Evolutionary conservation across 2,113 vertebrate species (phyloP).

Genomic region (Rhegmatorhina hoffmannsi): DNA sequence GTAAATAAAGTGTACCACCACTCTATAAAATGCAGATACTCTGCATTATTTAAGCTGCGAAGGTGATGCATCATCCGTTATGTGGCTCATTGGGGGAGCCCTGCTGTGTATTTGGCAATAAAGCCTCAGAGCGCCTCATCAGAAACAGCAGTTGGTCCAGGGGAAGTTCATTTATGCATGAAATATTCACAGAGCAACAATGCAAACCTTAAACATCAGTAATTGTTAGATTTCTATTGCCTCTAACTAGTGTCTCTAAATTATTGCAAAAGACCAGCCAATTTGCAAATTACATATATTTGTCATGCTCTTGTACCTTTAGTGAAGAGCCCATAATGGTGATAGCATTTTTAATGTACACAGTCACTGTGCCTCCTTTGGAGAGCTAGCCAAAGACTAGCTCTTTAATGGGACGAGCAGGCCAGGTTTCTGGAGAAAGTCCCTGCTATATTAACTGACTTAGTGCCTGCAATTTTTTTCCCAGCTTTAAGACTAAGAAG

Average conservation of each 20-base stretch:
- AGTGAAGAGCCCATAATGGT: conserved; percentile 75
- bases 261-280: conserved; percentile 85
- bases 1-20: conserved; percentile 82
- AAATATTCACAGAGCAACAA: conserved; percentile 87
- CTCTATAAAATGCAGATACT: conserved; percentile 67
- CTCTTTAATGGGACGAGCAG: not conserved
- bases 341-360: conserved; percentile 72
- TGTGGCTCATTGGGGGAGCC: conserved; percentile 84
- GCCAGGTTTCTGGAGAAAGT: conserved; percentile 10
- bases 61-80: conserved; percentile 83
- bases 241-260: conserved; percentile 83
- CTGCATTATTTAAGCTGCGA: conserved; percentile 83
- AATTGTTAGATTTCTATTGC: conserved; percentile 86
- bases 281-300: conserved; percentile 86
- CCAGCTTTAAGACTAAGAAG: not conserved
- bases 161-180: conserved; percentile 87
- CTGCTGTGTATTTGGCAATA: conserved; percentile 86
- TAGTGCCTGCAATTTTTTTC: not conserved
- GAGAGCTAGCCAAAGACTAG: conserved; percentile 24
- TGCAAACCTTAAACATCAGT: conserved; percentile 86
- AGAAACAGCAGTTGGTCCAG: conserved; percentile 86
- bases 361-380: conserved; percentile 42
- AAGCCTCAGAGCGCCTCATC: conserved; percentile 86
- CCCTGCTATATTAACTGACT: not conserved
- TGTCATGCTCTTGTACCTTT: conserved; percentile 85